Base-by-base conservation (phyloP, 2,113 vertebrate genomes). In the Malurus alboscapulatus region DNA sequence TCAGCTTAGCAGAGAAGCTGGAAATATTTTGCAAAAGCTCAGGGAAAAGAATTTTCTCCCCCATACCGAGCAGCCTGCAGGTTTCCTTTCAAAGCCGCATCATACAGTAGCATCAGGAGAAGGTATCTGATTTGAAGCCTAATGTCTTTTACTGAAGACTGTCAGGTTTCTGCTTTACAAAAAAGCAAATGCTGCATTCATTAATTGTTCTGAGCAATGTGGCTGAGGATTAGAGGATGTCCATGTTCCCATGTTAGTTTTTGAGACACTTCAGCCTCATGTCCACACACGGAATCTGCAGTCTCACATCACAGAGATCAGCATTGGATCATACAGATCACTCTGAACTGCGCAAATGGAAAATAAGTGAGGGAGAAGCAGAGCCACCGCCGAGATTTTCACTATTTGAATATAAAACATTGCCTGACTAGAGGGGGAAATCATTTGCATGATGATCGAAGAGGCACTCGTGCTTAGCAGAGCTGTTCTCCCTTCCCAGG, bases 81-180 rank as follows among this genome's bases (percentile, higher is more conserved):
- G 73, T 87, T 91, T 58, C 62, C 55, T 91, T 94, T 88, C 81
- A 92, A 84, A 92, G 84, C 81, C 47, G 17, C n/a, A 45, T 92
- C 53, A 32, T 38, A 77, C 57, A 76, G 89, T 73, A 80, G 29
- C 58, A 65, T 62, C 0, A 2, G 72, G 58, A 82, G 82, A 50
- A 75, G 45, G 36, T 58, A 65, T 74, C 71, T 92, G 45, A 63
- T 89, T 84, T 38, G 79, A 83, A 96, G 19, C 25, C 72, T 74
- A 32, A 66, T 17, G 13, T 40, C 32, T 88, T 85, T 42, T 42
- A 14, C 73, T 91, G 84, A 68, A 84, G 30, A 13, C 50, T 19
- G 10, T 19, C 34, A 61, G 58, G 71, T 92, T 90, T 84, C 47
- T 66, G 14, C 3, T 38, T 80, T 38, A 53, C 5, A 11, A 44